Conservation (phyloP, 2,888 invertebrate species). For the Epinotia ramella region DNA sequence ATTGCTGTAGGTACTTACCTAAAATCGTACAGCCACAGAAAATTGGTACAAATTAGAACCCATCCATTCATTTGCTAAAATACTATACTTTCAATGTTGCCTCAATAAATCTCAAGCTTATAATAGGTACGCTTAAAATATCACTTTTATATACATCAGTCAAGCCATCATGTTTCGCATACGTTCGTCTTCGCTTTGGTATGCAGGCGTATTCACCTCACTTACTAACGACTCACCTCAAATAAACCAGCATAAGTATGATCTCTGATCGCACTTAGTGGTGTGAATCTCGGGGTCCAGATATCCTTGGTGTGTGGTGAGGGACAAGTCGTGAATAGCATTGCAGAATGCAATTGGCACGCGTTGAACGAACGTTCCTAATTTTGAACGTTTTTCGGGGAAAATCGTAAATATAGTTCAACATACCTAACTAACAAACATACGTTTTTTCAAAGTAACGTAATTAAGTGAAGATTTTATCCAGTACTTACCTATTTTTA, state of each 20-base stretch:
- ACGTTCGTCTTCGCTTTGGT: background rate
- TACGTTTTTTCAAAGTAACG: no score
- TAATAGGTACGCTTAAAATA: background rate
- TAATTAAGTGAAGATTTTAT: no score
- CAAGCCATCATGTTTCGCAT: background rate
- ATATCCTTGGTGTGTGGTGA: background rate
- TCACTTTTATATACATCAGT: no score
- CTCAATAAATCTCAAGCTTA: no score
- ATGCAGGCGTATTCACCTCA: background rate
- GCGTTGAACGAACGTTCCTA: conserved; percentile 1
- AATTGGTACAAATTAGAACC: no score
- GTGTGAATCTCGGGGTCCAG: background rate
- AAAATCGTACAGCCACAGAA: no score
- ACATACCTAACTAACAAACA: background rate
- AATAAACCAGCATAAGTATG: background rate
- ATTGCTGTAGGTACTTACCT: no score
- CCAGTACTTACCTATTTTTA: no score
- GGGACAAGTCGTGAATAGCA: background rate
- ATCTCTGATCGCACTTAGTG: background rate
- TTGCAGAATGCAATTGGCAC: conserved; percentile 22
- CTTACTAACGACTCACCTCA: background rate
- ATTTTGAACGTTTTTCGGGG: conserved; percentile 4
- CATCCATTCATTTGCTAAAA: no score
- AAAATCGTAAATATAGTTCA: background rate
- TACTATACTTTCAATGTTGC: no score